Base-by-base conservation (phyloP, 2,113 vertebrate species). In the Hippocampus comes region DNA sequence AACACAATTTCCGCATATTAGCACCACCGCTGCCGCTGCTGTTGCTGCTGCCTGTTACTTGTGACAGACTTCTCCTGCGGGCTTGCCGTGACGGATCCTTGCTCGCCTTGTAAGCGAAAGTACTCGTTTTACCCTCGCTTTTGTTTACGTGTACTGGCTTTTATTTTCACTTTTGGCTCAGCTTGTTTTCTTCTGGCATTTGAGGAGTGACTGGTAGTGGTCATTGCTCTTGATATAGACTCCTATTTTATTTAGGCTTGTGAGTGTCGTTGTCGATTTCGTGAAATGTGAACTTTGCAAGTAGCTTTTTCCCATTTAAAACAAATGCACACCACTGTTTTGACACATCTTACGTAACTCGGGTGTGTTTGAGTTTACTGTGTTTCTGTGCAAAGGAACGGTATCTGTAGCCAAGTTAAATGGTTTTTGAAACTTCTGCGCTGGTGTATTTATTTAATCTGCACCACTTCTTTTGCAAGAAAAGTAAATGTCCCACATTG, bases 141-240 rank as follows among this genome's bases (percentile, higher is more conserved):
- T 73, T 76, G 77, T 68, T 60, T 71, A 63, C 48, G 9, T 42
- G 55, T 5, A 61, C 4, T n/a, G 25, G 18, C 14, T n/a, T 81
- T 82, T 86, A 76, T 87, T 90, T 87, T 90, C 87, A 84, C 89
- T 89, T 90, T 85, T 82, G 75, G 4, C 72, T 78, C 25, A 0
- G 20, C 20, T 63, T 18, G 15, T 61, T 34, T 61, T 17, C 17
- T 18, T 51, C 48, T 51, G 48, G 48, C 48, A 46, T 46, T 14
- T 46, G 15, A 51, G 4, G 48, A 51, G 17, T 51, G 1, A 51
- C 17, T 8, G 17, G 1, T 51, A 6, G 4, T 51, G 17, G 18
- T 17, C 4, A 51, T 18, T 18, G 48, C 15, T 51, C 15, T 51
- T 51, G 48, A 18, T 17, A 51, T 51, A 51, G 17, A 51, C 48